Evolutionary conservation across 1,140 invertebrate species (phyloP).

Genomic region (Drosophila athabasca): DNA sequence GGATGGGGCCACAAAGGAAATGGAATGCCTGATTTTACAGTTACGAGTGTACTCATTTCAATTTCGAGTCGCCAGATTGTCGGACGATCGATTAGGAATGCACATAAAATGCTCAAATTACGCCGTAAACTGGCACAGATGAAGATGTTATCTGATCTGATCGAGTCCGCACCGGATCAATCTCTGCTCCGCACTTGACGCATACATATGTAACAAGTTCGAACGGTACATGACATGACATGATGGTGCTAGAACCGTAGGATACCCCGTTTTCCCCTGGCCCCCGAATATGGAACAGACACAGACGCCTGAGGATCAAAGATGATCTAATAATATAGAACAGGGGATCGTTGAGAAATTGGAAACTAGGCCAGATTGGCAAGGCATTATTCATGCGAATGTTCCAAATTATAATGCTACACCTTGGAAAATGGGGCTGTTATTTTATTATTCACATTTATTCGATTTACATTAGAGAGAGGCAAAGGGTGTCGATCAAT

Average conservation of each 20-base stretch:
- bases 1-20: constrained; percentile 60
- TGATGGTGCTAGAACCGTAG: too few relatives aligned
- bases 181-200: constrained; percentile 41
- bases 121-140: constrained; percentile 64
- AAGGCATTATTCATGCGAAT: too few relatives aligned
- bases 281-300: too few relatives aligned
- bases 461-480: background rate
- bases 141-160: constrained; percentile 59
- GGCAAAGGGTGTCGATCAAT: constrained; percentile 3
- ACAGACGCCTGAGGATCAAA: too few relatives aligned
- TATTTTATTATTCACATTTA: constrained; percentile 1
- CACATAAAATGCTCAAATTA: constrained; percentile 57
- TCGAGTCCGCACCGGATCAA: constrained; percentile 18
- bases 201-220: constrained; percentile 50
- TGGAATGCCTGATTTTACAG: constrained; percentile 60
- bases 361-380: too few relatives aligned
- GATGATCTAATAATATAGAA: too few relatives aligned
- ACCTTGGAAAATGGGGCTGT: too few relatives aligned
- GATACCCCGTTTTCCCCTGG: too few relatives aligned
- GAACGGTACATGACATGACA: background rate
- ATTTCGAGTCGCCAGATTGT: constrained; percentile 60
- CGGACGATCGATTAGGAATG: constrained; percentile 50
- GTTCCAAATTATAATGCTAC: too few relatives aligned
- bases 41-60: constrained; percentile 54
- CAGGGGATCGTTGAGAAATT: too few relatives aligned